Conservation (phyloP, 1,140 invertebrate genomes). For the Lordiphosa collinella region DNA sequence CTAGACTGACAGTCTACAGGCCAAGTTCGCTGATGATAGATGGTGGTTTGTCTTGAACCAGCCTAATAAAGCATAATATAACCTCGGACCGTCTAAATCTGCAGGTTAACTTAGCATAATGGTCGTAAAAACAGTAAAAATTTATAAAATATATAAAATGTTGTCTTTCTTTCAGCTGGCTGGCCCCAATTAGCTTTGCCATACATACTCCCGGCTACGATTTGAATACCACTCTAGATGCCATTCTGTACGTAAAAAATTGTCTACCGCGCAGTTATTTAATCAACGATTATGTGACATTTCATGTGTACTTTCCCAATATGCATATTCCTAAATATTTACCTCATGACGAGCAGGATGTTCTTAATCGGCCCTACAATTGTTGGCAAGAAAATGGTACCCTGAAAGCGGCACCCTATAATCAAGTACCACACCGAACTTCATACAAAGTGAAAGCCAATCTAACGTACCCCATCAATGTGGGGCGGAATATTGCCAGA, state of each 20-base stretch:
- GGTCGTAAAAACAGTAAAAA: too few species aligned
- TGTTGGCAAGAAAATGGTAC: slow-evolving; percentile 79
- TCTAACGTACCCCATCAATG: slow-evolving; percentile 92
- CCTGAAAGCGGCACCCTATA: slow-evolving; percentile 82
- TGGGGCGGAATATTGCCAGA: slow-evolving; percentile 90
- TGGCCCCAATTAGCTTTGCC: slow-evolving; percentile 86
- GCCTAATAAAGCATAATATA: too few species aligned
- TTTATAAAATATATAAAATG: too few species aligned
- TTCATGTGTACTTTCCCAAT: slow-evolving; percentile 91
- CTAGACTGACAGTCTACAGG: too few species aligned
- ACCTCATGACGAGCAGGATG: slow-evolving; percentile 81
- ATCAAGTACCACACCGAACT: slow-evolving; percentile 80
- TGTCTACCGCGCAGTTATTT: slow-evolving; percentile 83
- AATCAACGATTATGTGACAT: slow-evolving; percentile 88
- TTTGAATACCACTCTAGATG: slow-evolving; percentile 83
- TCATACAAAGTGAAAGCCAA: slow-evolving; percentile 89
- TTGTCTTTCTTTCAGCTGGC: slow-evolving; percentile 82
- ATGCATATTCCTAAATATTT: slow-evolving; percentile 89
- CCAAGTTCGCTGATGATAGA: too few species aligned
- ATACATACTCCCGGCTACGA: slow-evolving; percentile 88
- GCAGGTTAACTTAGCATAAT: too few species aligned
- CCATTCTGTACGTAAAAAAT: slow-evolving; percentile 85
- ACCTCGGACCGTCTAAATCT: too few species aligned
- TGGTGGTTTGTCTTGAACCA: too few species aligned
- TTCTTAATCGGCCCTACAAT: slow-evolving; percentile 83